A percentile compares a stretch with the other conserved stretches of the same genome.
Evolutionary conservation across 2,113 vertebrate genomes (phyloP).

Genomic region (Pipra filicauda): DNA sequence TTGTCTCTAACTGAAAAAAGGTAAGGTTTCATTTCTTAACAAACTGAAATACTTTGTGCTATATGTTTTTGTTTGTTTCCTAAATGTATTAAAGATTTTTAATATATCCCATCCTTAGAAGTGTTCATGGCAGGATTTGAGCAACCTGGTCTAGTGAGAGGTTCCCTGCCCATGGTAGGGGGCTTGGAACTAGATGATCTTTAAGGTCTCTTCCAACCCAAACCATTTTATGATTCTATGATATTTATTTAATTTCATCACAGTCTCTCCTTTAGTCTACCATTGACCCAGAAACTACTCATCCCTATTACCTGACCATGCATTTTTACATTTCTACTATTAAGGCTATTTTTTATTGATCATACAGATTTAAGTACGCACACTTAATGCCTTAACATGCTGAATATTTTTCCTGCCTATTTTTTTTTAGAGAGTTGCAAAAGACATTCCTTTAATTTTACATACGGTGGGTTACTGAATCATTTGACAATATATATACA

Average conservation of each 20-base stretch:
- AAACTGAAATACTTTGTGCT: neutral
- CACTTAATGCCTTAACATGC: neutral
- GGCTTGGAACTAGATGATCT: neutral
- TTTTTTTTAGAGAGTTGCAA: neutral
- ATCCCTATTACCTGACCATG: neutral
- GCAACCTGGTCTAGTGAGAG: neutral
- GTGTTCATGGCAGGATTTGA: neutral
- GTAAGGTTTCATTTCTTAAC: neutral
- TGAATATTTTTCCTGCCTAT: neutral
- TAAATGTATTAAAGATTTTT: neutral
- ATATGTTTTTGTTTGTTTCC: neutral
- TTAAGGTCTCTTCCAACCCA: neutral
- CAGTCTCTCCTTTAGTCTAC: neutral
- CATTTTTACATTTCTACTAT: neutral
- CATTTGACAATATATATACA: neutral
- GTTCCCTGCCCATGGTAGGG: neutral
- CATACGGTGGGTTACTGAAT: neutral
- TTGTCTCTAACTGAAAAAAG: neutral
- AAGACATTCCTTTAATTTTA: neutral
- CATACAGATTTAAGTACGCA: neutral
- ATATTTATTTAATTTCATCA: neutral
- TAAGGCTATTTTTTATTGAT: neutral
- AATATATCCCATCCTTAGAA: neutral
- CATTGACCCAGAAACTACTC: neutral
- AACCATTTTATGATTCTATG: neutral